phyloP scores from a whole-genome alignment of 2,888 invertebrate genomes.

The Linnaemya tessellans region DNA sequence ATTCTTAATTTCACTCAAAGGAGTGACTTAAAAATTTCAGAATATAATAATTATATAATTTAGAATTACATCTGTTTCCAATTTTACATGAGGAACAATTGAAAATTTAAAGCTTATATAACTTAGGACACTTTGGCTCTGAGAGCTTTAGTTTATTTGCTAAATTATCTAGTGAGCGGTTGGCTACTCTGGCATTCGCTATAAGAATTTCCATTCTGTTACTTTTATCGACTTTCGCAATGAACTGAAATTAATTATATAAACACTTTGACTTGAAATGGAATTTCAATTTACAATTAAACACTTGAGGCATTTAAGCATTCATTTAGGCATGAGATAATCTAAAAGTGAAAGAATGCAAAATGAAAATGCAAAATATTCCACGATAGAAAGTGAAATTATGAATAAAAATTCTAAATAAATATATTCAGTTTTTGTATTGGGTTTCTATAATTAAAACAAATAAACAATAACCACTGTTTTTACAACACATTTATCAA shows the following conservation, averaged over 20 bases:
- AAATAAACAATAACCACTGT: slow-evolving; percentile 43
- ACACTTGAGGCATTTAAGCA: slow-evolving; percentile 26
- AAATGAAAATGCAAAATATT: slow-evolving; percentile 6
- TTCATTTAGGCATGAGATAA: slow-evolving; percentile 8
- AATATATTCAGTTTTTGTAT: not conserved
- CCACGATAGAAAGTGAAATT: slow-evolving; percentile 25
- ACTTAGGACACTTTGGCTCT: not conserved
- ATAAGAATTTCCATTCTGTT: too few species aligned
- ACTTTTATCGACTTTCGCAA: not conserved
- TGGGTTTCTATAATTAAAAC: slow-evolving; percentile 31
- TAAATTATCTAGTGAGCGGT: not conserved
- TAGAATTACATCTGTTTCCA: too few species aligned
- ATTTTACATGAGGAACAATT: too few species aligned
- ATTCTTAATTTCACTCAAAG: too few species aligned
- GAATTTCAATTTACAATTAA: slow-evolving; percentile 49
- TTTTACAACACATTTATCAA: slow-evolving; percentile 7
- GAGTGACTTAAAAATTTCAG: too few species aligned
- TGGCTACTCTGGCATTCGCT: too few species aligned
- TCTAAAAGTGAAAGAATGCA: not conserved
- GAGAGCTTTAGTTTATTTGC: not conserved
- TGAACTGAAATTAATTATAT: slow-evolving; percentile 24
- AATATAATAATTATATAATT: too few species aligned
- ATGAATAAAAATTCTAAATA: not conserved
- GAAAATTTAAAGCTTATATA: too few species aligned
- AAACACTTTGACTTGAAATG: slow-evolving; percentile 43